Evolutionary conservation across 37 sponge, comb jelly and placozoan species (phyloP), one percentile per base, ranked within the genome.

Genomic region (Ephydatia muelleri): DNA sequence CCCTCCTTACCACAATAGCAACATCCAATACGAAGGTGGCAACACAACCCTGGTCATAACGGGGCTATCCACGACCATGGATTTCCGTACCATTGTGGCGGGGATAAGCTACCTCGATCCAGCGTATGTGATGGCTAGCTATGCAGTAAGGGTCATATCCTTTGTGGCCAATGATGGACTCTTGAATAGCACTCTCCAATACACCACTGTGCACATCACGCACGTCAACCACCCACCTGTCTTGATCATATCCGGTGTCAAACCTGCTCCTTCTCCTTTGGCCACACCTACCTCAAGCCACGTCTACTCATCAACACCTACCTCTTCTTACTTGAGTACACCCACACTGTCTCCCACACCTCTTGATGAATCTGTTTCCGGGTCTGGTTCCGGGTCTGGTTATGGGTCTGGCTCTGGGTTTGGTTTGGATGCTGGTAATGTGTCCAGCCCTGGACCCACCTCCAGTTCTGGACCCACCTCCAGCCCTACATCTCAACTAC

Each of bases 171-270:
- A 73, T 71, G 97, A 96, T 80, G 97, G 94, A 16, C 47, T 86
- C 32, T n/a, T 84, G 27, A 82, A 91, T 38, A 87, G 86, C 68
- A 34, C 35, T 0, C 26, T 69, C 2, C 80, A 79, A 29, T 79
- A 76, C 40, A 84, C 92, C 35, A 89, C 33, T 6, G 81, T 96
- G 19, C 72, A 65, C 37, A 86, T 96, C 22, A 26, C 68, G 37
- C 71, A 90, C 2, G 92, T 96, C 39, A 94, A 96, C 67, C 92
- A 96, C 68, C 86, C 82, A 36, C 97, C 97, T 31, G 78, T 85
- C 22, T 66, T 96, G 48, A 65, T 38, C 21, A 79, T 89, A 65
- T 14, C 84, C 43, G 79, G 76, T 9, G 22, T 27, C 6, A 71
- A 40, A 34, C 67, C 69, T 5, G 19, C 39, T 35, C 31, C 69